Base-by-base conservation (phyloP, 2,113 vertebrate genomes). In the Cinclus mexicanus region DNA sequence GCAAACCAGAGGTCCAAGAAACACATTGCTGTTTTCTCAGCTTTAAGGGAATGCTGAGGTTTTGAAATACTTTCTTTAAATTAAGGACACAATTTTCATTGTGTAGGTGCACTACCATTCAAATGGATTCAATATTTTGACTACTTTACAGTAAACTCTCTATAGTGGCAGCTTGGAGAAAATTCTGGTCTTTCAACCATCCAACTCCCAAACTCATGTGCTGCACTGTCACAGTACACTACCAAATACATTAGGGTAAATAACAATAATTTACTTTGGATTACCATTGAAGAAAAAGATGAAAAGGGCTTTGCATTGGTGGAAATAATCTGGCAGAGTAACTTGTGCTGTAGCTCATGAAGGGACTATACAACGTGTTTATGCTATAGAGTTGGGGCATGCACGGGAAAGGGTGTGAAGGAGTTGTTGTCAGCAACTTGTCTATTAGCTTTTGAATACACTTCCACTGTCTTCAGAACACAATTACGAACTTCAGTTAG, bases 351-450 rank as follows among this genome's bases (percentile, higher is more conserved):
- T 23, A 80, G 94, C 14, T 90, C 44, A 63, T 24, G 44, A 55
- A 91, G 64, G 68, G 86, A 93, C 78, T 37, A 86, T 28, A 47
- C 47, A 77, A 80, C 80, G 44, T 68, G 71, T 83, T 95, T 89
- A 89, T 96, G 61, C 86, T 93, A 93, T 68, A 71, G 76, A 61
- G 72, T 75, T 0, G 0, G 60, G 94, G 80, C 94, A 95, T 0
- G 28, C 68, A 90, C 4, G 0, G 67, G 42, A 75, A 89, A 75
- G 91, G 64, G 96, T 83, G 93, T 41, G 83, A 95, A 96, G 94
- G 72, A 95, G 21, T 31, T 83, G 84, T 93, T 96, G 94, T 96
- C 95, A 97, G 86, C 94, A 90, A 26, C 92, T 93, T 86, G 90
- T 95, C 95, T 90, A 12, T 90, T 71, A 57, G 85, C 76, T 82